phyloP scores from a whole-genome alignment of 2,797 vertebrate species.

The Chelon labrosus region DNA sequence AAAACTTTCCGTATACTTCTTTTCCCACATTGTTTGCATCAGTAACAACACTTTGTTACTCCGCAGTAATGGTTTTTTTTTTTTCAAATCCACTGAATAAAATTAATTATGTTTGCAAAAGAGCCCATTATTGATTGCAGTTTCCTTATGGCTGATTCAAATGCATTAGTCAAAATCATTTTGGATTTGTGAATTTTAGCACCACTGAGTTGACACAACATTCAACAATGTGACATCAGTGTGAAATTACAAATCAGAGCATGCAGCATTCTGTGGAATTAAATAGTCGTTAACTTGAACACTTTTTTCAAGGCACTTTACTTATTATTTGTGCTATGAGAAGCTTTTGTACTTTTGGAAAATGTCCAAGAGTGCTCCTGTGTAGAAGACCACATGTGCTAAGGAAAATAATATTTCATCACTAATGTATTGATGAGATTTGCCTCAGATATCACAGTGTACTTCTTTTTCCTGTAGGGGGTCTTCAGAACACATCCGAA shows the following conservation, averaged over 20 bases:
- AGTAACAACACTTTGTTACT: not conserved
- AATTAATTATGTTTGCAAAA: constrained; percentile 13
- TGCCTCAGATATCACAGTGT: constrained; percentile 42
- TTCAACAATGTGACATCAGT: constrained; percentile 10
- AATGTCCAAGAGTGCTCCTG: constrained; percentile 27
- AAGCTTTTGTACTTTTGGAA: constrained; percentile 30
- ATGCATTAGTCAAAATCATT: constrained; percentile 15
- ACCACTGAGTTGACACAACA: not conserved
- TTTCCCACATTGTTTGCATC: constrained; percentile 40
- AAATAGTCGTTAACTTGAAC: constrained; percentile 2
- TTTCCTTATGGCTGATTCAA: not conserved
- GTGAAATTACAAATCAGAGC: constrained; percentile 9
- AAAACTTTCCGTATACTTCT: constrained; percentile 15
- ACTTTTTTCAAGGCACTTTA: constrained; percentile 10
- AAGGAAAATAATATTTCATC: constrained; percentile 58
- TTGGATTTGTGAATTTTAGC: constrained; percentile 11
- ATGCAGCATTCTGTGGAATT: not conserved
- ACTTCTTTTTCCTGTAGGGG: constrained; percentile 24
- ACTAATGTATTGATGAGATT: constrained; percentile 60
- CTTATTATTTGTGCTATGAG: constrained; percentile 32
- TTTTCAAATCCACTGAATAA: constrained; percentile 3
- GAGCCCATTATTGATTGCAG: not conserved
- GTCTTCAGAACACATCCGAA: constrained; percentile 45
- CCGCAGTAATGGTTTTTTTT: constrained; percentile 12
- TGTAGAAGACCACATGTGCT: constrained; percentile 29